A percentile compares a stretch with the other conserved stretches of the same genome.
phyloP scores from a whole-genome alignment of 2,797 vertebrate genomes.

The Paramormyrops hopkinsi region DNA sequence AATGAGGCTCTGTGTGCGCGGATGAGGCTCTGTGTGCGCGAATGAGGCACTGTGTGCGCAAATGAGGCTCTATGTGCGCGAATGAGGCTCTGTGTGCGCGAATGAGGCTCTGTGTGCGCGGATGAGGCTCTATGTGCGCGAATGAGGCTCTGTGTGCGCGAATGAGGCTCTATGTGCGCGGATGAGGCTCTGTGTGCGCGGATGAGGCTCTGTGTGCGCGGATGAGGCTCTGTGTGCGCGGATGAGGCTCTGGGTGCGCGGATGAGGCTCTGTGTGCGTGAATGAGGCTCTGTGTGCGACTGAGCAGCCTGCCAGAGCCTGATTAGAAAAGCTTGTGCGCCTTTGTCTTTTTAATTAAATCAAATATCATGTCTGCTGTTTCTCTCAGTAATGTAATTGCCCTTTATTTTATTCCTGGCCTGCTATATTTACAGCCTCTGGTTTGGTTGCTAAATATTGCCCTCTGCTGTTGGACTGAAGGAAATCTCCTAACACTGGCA shows the following conservation, averaged over 20 bases:
- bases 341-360: background rate
- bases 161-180: no score
- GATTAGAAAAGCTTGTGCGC: background rate
- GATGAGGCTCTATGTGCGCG: no score
- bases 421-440: background rate
- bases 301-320: background rate
- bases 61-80: background rate
- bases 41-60: no score
- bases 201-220: constrained; percentile 29
- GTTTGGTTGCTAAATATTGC: constrained; percentile 13
- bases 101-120: background rate
- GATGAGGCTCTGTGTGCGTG: no score
- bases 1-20: no score
- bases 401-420: background rate
- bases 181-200: no score
- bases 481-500: background rate
- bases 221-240: no score
- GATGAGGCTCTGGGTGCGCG: no score
- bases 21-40: no score
- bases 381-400: background rate
- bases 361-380: background rate
- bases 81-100: no score
- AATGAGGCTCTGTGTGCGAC: background rate
- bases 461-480: background rate
- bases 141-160: no score